Evolutionary conservation across 2,113 vertebrate genomes (phyloP).

Genomic region (Pardalotus punctatus): DNA sequence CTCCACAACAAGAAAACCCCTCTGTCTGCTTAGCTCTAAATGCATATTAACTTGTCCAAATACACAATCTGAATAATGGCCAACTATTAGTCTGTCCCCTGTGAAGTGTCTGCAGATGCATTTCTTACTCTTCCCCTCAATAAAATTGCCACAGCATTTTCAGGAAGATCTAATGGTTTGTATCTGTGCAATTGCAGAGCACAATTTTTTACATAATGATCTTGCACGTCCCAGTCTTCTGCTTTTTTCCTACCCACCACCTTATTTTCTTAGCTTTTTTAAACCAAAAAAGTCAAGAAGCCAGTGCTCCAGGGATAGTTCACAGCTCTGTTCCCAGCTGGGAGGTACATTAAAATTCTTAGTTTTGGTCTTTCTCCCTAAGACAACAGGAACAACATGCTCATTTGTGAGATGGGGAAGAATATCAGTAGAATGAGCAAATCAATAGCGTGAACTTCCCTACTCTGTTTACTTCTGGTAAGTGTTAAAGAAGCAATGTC

Average conservation of each 20-base stretch:
- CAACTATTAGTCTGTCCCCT: neutral
- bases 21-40: neutral
- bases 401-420: conserved; percentile 62
- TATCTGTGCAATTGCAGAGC: neutral
- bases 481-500: conserved; percentile 54
- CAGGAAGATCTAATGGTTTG: neutral
- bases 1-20: neutral
- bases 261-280: neutral
- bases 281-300: neutral
- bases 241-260: neutral
- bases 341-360: conserved; percentile 42
- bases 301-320: neutral
- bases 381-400: conserved; percentile 60
- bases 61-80: neutral
- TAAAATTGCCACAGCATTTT: neutral
- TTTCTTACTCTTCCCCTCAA: neutral
- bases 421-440: conserved; percentile 57
- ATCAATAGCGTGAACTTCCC: conserved; percentile 57
- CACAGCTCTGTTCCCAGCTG: conserved; percentile 29
- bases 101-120: neutral
- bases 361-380: conserved; percentile 58
- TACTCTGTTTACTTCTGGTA: conserved; percentile 59
- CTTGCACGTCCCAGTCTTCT: neutral
- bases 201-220: neutral
- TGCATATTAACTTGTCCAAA: conserved; percentile 12